Conservation (phyloP, 2,113 vertebrate species). For the Callithrix jacchus region DNA sequence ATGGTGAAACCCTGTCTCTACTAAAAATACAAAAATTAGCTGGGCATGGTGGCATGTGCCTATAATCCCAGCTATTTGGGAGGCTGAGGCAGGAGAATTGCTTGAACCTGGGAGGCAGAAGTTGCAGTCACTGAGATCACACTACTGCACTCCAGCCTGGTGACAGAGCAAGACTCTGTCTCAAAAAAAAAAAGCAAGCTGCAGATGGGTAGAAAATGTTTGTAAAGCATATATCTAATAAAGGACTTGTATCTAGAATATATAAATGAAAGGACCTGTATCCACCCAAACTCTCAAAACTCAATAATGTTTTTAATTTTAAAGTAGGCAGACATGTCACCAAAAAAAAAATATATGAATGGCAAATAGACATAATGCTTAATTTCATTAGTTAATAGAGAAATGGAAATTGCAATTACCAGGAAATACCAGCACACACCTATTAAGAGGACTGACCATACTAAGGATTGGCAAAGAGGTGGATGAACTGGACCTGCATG, state of each 20-base stretch:
- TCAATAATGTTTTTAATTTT: not conserved
- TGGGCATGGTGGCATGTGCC: too few relatives aligned
- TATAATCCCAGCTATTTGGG: too few relatives aligned
- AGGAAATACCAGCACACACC: not conserved
- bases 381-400: not conserved
- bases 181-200: not conserved
- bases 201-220: not conserved
- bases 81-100: too few relatives aligned
- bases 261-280: not conserved
- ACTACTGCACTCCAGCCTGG: too few relatives aligned
- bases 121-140: too few relatives aligned
- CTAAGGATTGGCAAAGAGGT: not conserved
- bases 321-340: not conserved
- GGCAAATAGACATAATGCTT: not conserved
- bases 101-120: too few relatives aligned
- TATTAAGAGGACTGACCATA: not conserved
- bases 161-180: too few relatives aligned
- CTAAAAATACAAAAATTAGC: too few relatives aligned
- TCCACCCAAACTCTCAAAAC: not conserved
- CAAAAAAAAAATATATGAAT: not conserved
- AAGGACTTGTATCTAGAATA: not conserved
- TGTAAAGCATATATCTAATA: not conserved
- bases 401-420: not conserved
- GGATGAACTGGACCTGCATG: not conserved
- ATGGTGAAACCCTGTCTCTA: too few relatives aligned